Evolutionary conservation across 1,140 invertebrate species (phyloP), one percentile per base, ranked within the genome.

Genomic region (Pseudomyrmex concolor): DNA sequence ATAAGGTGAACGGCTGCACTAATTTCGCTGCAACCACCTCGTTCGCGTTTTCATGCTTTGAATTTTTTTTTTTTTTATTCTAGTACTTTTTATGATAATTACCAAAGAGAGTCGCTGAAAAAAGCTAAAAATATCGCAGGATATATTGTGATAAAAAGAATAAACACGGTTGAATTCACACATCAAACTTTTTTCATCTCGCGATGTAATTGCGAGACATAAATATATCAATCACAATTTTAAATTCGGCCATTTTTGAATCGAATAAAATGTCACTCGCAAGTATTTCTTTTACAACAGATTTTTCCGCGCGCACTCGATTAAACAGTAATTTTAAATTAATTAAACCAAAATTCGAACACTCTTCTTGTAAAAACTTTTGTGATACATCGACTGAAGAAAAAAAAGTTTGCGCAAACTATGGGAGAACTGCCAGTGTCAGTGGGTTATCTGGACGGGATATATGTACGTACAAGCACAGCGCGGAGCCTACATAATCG

Each of bases 371-470:
- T 34, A 34, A 34, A 34, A 34, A 34, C 34, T 34, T 34, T 34
- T 5, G 34, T 34, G 7, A 34, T 5, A 34, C 5, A 34, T 54
- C 50, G 60, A 71, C 74, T 57, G 45, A 57, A 81, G 66, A 57
- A 50, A n/a, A 76, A 50, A 50, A 84, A 84, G 74, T 67, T 76
- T 43, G 76, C 34, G 17, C n/a, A 55, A 66, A 73, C 22, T 60
- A 72, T 78, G 57, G 9, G 66, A 82, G 85, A 82, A 83, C 77
- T 71, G 83, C 86, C 84, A 88, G 84, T 86, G 86, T 85, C 83
- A 88, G 82, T 87, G 78, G 89, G 85, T 89, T 90, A 90, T 87
- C 77, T 86, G 84, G 66, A 86, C 71, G 86, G 77, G 51, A 34
- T 25, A 2, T 25, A 25, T 34, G 34, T 34, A 34, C 34, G 34